Percentiles rank a stretch among this genome's conserved stretches.
Evolutionary conservation across 2,888 invertebrate species (phyloP).

Genomic region (Lasioglossum morio): DNA sequence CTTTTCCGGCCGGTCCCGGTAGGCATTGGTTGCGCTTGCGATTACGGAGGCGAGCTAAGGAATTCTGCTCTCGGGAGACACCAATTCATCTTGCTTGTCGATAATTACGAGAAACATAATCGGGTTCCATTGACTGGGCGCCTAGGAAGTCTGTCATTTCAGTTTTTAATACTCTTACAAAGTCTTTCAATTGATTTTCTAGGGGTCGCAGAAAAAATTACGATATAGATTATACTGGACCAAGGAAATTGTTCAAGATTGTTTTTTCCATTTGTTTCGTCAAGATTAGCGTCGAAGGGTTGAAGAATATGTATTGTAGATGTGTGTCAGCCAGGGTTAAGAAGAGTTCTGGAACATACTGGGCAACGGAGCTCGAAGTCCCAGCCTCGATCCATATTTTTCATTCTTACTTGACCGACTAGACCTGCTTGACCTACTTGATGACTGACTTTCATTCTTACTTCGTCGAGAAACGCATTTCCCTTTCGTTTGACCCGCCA

Average conservation of each 20-base stretch:
- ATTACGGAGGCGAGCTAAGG: neutral
- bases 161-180: neutral
- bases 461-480: neutral
- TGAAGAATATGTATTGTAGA: neutral
- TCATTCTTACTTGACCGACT: slow-evolving; percentile 5
- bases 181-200: neutral
- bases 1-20: slow-evolving; percentile 13
- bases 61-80: neutral
- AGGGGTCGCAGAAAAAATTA: neutral
- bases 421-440: slow-evolving; percentile 14
- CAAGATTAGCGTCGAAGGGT: neutral
- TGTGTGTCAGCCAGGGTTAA: neutral
- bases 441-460: slow-evolving; percentile 10
- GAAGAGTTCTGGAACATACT: neutral
- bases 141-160: neutral
- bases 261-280: neutral
- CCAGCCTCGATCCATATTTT: slow-evolving; percentile 1
- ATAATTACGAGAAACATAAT: neutral
- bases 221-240: neutral
- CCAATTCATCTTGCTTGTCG: neutral
- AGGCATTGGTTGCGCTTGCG: neutral
- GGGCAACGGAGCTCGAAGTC: neutral
- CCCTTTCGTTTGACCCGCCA: neutral
- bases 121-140: neutral
- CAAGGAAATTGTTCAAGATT: neutral